Conservation (phyloP, 2,888 invertebrate genomes). For the Acleris emargana region DNA sequence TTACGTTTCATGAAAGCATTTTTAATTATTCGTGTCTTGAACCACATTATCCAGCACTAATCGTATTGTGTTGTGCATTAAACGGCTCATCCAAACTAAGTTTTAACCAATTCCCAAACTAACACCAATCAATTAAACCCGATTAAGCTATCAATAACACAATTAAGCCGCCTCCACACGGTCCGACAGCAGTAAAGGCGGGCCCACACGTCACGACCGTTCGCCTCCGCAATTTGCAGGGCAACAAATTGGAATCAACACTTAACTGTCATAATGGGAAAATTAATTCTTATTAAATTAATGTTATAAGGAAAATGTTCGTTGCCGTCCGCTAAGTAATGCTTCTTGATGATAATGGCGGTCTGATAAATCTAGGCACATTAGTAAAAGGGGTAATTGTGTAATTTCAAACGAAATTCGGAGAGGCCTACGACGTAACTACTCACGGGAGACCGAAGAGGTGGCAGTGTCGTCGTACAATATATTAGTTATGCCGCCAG, state of each 20-base stretch:
- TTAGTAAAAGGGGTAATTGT: no score
- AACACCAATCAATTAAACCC: conserved; percentile 11
- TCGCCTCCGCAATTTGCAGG: conserved; percentile 20
- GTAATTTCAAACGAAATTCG: no score
- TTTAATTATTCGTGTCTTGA: no score
- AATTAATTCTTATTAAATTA: conserved; percentile 29
- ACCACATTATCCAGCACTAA: background rate
- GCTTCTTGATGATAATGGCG: background rate
- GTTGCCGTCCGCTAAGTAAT: background rate
- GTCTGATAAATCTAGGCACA: no score
- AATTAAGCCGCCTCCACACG: conserved; percentile 24
- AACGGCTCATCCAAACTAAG: background rate
- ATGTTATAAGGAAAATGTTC: conserved; percentile 9
- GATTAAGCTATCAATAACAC: conserved; percentile 23
- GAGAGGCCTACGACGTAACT: no score
- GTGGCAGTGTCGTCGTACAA: no score
- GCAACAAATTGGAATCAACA: conserved; percentile 12
- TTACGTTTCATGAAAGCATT: no score
- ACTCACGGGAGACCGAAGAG: no score
- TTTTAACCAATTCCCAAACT: conserved; percentile 1
- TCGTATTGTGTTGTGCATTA: background rate
- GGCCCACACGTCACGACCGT: conserved; percentile 27
- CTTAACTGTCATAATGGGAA: conserved; percentile 10
- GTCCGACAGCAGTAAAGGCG: conserved; percentile 30
- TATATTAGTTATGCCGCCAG: no score